Conservation (phyloP, 2,113 vertebrate species). For the Brienomyrus brachyistius region DNA sequence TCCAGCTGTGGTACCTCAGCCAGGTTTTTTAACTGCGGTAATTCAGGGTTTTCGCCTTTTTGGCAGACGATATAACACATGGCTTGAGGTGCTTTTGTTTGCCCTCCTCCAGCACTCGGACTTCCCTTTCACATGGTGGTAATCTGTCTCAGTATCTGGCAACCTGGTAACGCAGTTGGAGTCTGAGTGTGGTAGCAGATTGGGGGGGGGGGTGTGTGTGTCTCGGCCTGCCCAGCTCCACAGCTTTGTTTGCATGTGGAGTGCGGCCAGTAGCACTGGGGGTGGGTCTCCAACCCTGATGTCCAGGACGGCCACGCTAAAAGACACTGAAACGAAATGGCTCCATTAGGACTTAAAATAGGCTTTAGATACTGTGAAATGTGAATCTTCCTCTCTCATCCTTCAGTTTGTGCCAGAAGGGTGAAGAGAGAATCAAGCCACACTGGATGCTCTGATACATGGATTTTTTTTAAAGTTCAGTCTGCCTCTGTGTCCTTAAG, state of each 20-base stretch:
- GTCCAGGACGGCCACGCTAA: background rate
- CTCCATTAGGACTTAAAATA: background rate
- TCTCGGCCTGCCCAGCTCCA: background rate
- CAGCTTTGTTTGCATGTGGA: background rate
- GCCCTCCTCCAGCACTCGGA: background rate
- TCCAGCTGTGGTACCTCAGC: background rate
- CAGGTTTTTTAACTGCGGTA: background rate
- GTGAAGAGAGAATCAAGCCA: background rate
- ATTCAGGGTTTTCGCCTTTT: background rate
- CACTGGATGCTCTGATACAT: background rate
- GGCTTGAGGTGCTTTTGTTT: background rate
- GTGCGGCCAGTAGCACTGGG: background rate
- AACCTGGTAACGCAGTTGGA: background rate
- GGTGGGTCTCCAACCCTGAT: too few species aligned
- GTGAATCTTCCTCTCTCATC: background rate
- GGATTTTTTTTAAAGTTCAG: background rate
- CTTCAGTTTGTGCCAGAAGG: background rate
- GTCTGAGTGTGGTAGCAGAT: background rate
- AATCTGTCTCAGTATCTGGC: slow-evolving; percentile 7
- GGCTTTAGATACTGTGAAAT: background rate
- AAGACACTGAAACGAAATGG: background rate
- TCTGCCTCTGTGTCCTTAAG: background rate
- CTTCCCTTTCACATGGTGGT: background rate
- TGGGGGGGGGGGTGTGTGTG: background rate
- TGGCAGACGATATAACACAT: background rate